phyloP scores from a whole-genome alignment of 2,113 vertebrate genomes.

The Amphiprion ocellaris region DNA sequence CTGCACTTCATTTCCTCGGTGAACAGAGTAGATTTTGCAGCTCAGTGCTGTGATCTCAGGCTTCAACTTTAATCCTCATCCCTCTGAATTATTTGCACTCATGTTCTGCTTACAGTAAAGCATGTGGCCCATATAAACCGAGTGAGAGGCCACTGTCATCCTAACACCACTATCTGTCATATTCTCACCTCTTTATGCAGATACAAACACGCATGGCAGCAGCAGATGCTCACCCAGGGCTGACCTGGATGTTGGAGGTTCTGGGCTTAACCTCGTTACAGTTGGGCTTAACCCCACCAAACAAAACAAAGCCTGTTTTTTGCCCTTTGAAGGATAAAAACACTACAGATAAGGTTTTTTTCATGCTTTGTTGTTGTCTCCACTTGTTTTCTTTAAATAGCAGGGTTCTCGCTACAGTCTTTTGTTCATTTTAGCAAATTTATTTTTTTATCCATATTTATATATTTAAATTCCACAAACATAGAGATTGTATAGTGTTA shows the following conservation, averaged over 20 bases:
- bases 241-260: constrained; percentile 9
- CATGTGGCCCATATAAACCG: constrained; percentile 1
- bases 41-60: constrained; percentile 1
- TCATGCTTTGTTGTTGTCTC: background rate
- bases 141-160: constrained; percentile 33
- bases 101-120: constrained; percentile 11
- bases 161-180: constrained; percentile 16
- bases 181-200: constrained; percentile 24
- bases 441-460: too few relatives aligned
- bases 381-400: background rate
- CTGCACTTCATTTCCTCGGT: background rate
- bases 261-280: constrained; percentile 1
- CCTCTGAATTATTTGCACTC: constrained; percentile 45
- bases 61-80: constrained; percentile 10
- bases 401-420: background rate
- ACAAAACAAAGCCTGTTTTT: background rate
- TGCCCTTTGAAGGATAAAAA: background rate
- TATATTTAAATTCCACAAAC: too few relatives aligned
- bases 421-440: too few relatives aligned
- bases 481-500: too few relatives aligned
- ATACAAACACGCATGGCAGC: constrained; percentile 15
- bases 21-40: background rate
- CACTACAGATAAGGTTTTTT: too few relatives aligned
- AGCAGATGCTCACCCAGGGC: constrained; percentile 14
- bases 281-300: background rate